phyloP scores from a whole-genome alignment of 2,113 vertebrate species.

The Hydrolagus affinis region DNA sequence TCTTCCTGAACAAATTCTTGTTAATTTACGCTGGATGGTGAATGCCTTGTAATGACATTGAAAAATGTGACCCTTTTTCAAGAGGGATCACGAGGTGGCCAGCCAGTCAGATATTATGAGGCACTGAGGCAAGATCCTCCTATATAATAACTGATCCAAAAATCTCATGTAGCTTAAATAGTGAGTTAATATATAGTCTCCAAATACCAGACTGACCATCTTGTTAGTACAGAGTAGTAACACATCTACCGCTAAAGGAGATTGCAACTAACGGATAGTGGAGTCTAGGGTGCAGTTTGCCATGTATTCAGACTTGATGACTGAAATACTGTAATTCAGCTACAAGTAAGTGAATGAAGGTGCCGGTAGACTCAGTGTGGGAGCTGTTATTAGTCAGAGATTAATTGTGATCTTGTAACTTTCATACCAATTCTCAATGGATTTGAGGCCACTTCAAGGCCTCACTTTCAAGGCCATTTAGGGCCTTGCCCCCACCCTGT shows the following conservation, averaged over 20 bases:
- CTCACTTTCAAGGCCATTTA: too few relatives aligned
- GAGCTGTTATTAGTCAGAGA: background rate
- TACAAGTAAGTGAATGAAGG: background rate
- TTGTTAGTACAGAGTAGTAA: conserved; percentile 23
- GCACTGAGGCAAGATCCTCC: background rate
- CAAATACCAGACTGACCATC: background rate
- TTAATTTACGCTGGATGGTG: background rate
- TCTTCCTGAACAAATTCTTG: conserved; percentile 3
- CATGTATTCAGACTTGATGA: background rate
- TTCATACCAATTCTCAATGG: background rate
- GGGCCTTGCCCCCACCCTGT: too few relatives aligned
- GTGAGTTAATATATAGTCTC: conserved; percentile 13
- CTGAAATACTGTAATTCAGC: background rate
- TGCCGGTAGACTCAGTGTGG: background rate
- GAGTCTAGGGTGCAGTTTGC: background rate
- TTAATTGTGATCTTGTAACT: background rate
- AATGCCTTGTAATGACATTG: background rate
- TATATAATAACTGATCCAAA: conserved; percentile 14
- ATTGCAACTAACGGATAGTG: too few relatives aligned
- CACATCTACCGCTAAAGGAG: too few relatives aligned
- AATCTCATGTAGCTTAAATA: background rate
- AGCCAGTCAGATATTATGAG: background rate
- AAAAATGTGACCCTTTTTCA: conserved; percentile 6
- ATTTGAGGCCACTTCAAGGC: too few relatives aligned
- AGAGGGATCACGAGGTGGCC: background rate